Evolutionary conservation across 2,888 invertebrate genomes (phyloP).

Genomic region (Agrotis exclamationis): DNA sequence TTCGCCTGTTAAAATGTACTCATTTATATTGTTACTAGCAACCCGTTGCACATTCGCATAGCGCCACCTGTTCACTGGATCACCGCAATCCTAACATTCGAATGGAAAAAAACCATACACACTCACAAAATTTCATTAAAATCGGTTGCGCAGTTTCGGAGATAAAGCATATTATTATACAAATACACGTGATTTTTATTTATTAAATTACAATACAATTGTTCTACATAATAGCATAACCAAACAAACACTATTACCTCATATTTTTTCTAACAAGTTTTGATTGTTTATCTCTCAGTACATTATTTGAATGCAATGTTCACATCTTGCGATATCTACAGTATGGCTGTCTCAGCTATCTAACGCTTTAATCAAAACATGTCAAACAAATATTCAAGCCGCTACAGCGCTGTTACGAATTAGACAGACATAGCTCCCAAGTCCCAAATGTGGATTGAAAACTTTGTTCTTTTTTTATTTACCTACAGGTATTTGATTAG

Average conservation of each 20-base stretch:
- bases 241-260: constrained; percentile 22
- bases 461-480: constrained; percentile 24
- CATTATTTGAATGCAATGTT: constrained; percentile 55
- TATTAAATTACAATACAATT: constrained; percentile 9
- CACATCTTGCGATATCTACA: constrained; percentile 61
- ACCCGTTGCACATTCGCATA: no score
- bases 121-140: no score
- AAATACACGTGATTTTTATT: no score
- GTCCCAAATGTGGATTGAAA: constrained; percentile 55
- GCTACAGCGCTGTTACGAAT: constrained; percentile 32
- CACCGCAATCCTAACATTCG: no score
- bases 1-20: no score
- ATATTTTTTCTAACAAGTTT: constrained; percentile 29
- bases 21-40: no score
- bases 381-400: constrained; percentile 66
- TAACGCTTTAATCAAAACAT: constrained; percentile 67
- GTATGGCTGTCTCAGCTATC: constrained; percentile 65
- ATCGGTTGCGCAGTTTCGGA: no score
- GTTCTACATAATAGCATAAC: constrained; percentile 22
- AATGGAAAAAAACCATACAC: no score
- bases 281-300: constrained; percentile 47
- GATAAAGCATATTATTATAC: no score
- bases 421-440: constrained; percentile 60
- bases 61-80: no score
- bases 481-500: constrained; percentile 5